Evolutionary conservation across 1,140 invertebrate species (phyloP).

Genomic region (Drosophila micromelanica): DNA sequence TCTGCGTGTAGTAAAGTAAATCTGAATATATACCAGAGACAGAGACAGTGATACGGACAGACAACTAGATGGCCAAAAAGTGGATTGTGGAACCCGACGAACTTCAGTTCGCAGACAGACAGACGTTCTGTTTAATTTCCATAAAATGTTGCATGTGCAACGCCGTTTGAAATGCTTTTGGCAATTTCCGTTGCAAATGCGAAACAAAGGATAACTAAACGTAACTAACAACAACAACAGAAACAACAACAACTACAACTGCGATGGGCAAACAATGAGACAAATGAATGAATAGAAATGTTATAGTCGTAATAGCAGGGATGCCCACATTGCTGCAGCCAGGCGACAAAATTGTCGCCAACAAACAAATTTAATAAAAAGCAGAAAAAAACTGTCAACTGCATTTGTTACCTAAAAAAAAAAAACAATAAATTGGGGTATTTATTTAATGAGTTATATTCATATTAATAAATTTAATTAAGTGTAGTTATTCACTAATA

Average conservation of each 20-base stretch:
- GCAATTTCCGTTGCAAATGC: conserved; percentile 66
- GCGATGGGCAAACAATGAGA: conserved; percentile 53
- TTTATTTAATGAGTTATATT: too few relatives aligned
- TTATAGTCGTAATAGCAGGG: conserved; percentile 11
- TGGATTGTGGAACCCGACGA: too few relatives aligned
- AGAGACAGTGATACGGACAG: not conserved
- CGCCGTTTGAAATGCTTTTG: conserved; percentile 42
- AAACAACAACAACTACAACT: conserved; percentile 27
- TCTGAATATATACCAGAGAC: not conserved
- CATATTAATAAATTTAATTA: too few relatives aligned
- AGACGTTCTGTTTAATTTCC: conserved; percentile 55
- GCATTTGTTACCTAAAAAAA: too few relatives aligned
- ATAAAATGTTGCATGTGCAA: conserved; percentile 52
- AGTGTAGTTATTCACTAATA: too few relatives aligned
- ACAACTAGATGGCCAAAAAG: not conserved
- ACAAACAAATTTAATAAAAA: not conserved
- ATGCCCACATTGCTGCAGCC: not conserved
- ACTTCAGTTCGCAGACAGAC: not conserved
- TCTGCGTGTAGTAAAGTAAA: too few relatives aligned
- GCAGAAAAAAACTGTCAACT: too few relatives aligned
- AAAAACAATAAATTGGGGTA: too few relatives aligned
- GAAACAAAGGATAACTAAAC: conserved; percentile 51
- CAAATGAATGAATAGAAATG: conserved; percentile 52
- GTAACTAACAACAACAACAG: conserved; percentile 25
- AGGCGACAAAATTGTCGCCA: conserved; percentile 49